phyloP scores from a whole-genome alignment of 2,113 vertebrate species.

The Ceyx melanurus region DNA sequence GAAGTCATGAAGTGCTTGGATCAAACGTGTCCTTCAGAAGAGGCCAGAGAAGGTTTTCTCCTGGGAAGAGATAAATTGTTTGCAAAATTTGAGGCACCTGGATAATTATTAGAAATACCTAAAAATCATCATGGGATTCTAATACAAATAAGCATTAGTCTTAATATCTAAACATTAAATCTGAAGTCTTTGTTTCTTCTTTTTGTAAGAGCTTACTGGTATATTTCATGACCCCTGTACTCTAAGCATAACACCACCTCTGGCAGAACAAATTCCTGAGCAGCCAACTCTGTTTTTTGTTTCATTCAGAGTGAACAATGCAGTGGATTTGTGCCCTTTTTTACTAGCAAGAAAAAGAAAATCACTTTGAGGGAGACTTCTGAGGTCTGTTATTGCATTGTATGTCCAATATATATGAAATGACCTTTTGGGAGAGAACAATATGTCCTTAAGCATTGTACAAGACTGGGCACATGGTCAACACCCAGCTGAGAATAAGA shows the following conservation, averaged over 20 bases:
- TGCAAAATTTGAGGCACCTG: background rate
- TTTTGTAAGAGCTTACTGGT: background rate
- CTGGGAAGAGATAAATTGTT: background rate
- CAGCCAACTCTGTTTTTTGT: constrained; percentile 4
- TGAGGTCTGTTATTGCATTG: background rate
- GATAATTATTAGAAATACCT: background rate
- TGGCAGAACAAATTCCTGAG: constrained; percentile 13
- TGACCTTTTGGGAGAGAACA: background rate
- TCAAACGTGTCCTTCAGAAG: background rate
- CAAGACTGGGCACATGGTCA: background rate
- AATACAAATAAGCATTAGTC: background rate
- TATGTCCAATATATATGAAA: background rate
- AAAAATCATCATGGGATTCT: background rate
- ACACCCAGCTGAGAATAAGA: background rate
- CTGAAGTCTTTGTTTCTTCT: background rate
- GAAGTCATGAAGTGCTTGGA: background rate
- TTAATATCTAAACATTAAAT: background rate
- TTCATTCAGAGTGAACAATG: background rate
- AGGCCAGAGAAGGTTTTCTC: background rate
- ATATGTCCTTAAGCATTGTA: background rate
- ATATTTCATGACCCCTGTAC: background rate
- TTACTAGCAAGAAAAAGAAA: background rate
- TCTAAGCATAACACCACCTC: background rate
- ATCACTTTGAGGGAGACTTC: background rate
- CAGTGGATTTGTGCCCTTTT: background rate